Base-by-base conservation (phyloP, 1,140 invertebrate genomes). In the Apis cerana region DNA sequence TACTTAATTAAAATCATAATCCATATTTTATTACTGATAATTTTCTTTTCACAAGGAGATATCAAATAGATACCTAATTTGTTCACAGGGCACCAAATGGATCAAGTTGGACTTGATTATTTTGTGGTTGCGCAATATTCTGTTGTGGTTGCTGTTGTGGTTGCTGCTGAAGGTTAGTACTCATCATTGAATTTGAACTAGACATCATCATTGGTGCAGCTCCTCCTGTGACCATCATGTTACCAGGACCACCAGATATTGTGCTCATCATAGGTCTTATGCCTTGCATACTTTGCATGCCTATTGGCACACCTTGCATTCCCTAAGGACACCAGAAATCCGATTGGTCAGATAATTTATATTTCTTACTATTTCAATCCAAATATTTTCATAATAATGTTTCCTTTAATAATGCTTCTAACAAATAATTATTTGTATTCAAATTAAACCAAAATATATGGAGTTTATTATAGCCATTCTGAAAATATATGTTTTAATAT, bases 61-160 rank as follows among this genome's bases (percentile, higher is more conserved):
- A 75, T 21, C 19, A 80, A 62, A 89, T 88, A 85, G 81, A 88
- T 93, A 93, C 92, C 92, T 93, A 93, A 89, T 89, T 89, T 85
- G 84, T 92, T 94, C 93, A 94, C 83, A 94, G 93, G 90, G 94
- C 94, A 92, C 94, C 94, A 83, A 94, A 94, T 59, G 94, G 94
- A 91, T 94, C 94, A 65, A 94, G 91, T 81, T 94, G 94, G 74
- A 94, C 92, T 82, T 91, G 91, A 83, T 93, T 94, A 88, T 88
- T 90, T 77, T 93, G 91, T 72, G 91, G 85, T 78, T 91, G 92
- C 84, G 89, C 85, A 76, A 91, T 88, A 74, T 72, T 67, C 62
- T 78, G 75, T 4, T 84, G 87, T 79, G 91, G 92, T 71, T 91
- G 86, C 62, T 91, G 91, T 74, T 91, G 90, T 59, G 77, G 85